Conservation (phyloP, 2,797 vertebrate genomes). For the Chanos chanos region DNA sequence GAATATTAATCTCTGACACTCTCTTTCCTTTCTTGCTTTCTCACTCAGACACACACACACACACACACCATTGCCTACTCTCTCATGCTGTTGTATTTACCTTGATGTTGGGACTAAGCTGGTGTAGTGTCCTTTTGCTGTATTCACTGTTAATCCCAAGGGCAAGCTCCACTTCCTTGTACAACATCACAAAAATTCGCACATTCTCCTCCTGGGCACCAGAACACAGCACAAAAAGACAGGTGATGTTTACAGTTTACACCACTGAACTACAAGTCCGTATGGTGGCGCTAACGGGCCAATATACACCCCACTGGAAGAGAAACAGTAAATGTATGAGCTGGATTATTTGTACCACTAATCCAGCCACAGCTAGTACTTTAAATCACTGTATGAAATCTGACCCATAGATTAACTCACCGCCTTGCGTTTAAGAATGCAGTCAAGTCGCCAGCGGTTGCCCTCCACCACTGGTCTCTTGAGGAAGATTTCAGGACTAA, state of each 20-base stretch:
- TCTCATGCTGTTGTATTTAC: conserved; percentile 52
- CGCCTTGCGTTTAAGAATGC: conserved; percentile 86
- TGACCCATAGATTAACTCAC: too few species aligned
- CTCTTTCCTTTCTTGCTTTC: background rate
- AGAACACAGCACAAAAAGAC: background rate
- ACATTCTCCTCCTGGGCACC: conserved; percentile 84
- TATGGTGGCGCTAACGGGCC: too few species aligned
- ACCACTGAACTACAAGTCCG: too few species aligned
- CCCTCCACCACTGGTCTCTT: conserved; percentile 94
- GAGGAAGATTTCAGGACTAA: conserved; percentile 97
- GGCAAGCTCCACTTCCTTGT: conserved; percentile 94
- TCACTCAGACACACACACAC: too few species aligned
- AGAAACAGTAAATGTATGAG: background rate
- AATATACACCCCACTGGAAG: too few species aligned
- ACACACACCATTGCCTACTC: too few species aligned
- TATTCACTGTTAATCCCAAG: conserved; percentile 96
- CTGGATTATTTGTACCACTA: background rate
- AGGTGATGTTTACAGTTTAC: background rate
- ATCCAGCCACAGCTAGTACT: background rate
- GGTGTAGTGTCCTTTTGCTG: conserved; percentile 84
- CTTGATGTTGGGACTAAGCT: conserved; percentile 91
- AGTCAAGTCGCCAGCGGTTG: conserved; percentile 93
- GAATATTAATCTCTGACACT: background rate
- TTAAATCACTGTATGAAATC: too few species aligned
- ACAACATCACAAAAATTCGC: conserved; percentile 89